Conservation (phyloP, 2,797 vertebrate genomes). For the Tadarida brasiliensis region DNA sequence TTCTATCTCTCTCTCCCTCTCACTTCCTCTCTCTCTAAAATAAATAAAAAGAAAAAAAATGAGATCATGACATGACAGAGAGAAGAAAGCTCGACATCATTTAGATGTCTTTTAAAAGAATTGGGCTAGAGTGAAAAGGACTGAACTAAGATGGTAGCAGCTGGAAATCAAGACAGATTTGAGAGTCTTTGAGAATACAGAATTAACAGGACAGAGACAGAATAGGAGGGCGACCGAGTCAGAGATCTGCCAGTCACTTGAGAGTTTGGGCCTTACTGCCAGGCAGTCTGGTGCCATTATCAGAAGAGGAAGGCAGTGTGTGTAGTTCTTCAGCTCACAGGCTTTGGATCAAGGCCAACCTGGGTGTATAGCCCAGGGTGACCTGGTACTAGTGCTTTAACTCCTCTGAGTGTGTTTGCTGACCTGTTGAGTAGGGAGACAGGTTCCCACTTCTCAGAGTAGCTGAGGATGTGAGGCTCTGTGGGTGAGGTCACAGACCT, state of each 20-base stretch:
- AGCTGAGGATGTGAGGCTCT: neutral
- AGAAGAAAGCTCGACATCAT: neutral
- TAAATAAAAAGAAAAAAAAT: neutral
- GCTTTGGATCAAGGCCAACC: neutral
- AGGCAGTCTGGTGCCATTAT: neutral
- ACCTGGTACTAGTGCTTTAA: neutral
- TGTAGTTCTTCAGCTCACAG: neutral
- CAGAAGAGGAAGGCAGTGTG: neutral
- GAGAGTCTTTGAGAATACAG: neutral
- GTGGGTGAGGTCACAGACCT: neutral
- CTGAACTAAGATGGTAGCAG: neutral
- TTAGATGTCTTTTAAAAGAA: neutral
- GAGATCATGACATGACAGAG: neutral
- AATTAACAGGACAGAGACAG: neutral
- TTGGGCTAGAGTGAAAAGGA: neutral
- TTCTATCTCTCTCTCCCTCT: too few relatives aligned
- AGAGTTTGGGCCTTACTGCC: neutral
- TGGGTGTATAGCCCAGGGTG: neutral
- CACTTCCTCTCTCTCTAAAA: too few relatives aligned
- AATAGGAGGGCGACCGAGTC: neutral
- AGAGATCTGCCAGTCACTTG: constrained; percentile 8
- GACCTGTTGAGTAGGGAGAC: neutral
- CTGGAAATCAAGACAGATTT: neutral
- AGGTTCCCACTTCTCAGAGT: neutral
- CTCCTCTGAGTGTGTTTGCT: neutral